Evolutionary conservation across 2,888 invertebrate species (phyloP).

Genomic region (Orchesellides sinensis): DNA sequence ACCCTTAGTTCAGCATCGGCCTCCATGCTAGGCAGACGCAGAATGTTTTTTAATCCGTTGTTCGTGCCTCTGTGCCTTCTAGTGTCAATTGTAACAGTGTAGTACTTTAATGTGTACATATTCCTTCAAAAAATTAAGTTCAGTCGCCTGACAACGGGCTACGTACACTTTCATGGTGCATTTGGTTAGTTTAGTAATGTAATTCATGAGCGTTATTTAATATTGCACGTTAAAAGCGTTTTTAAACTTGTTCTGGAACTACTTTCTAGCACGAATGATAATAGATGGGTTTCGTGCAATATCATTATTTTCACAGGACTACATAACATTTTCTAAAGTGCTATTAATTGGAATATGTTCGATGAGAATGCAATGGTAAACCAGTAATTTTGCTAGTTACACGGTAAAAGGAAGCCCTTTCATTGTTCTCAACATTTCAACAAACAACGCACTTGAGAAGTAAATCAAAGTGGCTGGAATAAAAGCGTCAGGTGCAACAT

Average conservation of each 20-base stretch:
- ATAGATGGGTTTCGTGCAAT: neutral
- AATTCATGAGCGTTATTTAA: neutral
- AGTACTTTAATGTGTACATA: neutral
- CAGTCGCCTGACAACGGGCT: neutral
- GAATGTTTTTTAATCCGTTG: neutral
- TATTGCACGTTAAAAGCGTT: too few species aligned
- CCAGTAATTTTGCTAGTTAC: neutral
- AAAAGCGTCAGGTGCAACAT: conserved; percentile 44
- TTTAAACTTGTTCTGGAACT: neutral
- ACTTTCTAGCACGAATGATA: neutral
- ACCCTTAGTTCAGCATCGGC: conserved; percentile 40
- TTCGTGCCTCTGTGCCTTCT: neutral
- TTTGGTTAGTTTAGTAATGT: neutral
- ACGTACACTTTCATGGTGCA: neutral
- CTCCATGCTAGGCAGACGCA: conserved; percentile 26
- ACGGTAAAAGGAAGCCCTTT: neutral
- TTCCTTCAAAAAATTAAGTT: neutral
- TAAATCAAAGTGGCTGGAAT: neutral
- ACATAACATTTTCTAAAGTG: too few species aligned
- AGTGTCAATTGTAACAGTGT: neutral
- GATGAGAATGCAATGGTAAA: neutral
- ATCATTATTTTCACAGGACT: neutral
- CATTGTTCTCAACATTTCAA: neutral
- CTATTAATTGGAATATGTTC: too few species aligned
- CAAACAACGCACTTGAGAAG: neutral